A percentile compares a stretch with the other conserved stretches of the same genome.
These are phyloP conservation scores for Falco berigora DNA, from an alignment of 2,797 vertebrate genomes.

Conservation along the genomic window DNA sequence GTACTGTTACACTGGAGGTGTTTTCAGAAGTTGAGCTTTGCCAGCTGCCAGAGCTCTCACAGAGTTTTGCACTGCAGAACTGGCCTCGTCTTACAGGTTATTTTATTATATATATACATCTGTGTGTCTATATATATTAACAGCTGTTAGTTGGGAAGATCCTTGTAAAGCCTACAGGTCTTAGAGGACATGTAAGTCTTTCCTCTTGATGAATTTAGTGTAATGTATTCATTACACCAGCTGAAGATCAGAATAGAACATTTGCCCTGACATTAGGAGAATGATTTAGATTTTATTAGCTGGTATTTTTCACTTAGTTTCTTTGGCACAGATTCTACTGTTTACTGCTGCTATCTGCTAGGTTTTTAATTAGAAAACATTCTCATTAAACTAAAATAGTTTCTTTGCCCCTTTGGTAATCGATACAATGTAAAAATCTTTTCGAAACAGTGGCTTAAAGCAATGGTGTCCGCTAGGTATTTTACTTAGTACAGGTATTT, in stretches of 20 bases:
- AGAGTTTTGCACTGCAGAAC: background rate
- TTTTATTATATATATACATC: too few species aligned
- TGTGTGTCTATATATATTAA: too few species aligned
- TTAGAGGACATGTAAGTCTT: background rate
- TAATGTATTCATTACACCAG: background rate
- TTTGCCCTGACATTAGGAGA: background rate
- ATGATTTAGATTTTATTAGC: background rate
- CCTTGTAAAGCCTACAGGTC: background rate
- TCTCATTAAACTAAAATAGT: background rate
- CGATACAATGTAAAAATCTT: background rate
- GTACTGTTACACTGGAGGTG: background rate
- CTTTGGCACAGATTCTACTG: background rate
- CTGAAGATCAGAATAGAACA: background rate
- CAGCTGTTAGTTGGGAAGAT: background rate
- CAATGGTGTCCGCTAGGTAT: background rate
- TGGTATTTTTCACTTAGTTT: background rate
- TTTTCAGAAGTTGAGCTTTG: background rate
- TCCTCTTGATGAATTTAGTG: background rate
- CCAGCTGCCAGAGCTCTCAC: background rate
- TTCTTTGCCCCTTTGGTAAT: background rate
- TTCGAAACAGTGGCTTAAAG: background rate
- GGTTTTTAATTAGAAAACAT: background rate
- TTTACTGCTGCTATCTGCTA: background rate
- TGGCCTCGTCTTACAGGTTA: background rate
- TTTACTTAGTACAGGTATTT: background rate